These are phyloP conservation scores for Phymastichus coffea DNA, from an alignment of 1,140 invertebrate species.

Conservation along the genomic window DNA sequence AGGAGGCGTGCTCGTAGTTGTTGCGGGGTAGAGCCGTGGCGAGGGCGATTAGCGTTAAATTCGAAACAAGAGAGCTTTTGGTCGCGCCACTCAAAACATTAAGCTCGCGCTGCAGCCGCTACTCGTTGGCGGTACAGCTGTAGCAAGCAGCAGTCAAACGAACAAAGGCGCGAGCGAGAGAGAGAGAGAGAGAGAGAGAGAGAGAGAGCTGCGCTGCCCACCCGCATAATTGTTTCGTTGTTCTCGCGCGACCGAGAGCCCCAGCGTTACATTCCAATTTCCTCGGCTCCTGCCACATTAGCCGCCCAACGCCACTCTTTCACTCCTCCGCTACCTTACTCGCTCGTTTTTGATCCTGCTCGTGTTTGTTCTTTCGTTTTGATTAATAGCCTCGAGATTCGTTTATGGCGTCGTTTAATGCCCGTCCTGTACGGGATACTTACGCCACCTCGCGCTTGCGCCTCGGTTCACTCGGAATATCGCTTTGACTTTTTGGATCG, in stretches of 20 bases:
- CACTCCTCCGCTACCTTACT: neutral
- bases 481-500: too few species aligned
- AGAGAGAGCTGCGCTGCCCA: neutral
- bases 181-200: too few species aligned
- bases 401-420: too few species aligned
- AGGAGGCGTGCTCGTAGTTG: too few species aligned
- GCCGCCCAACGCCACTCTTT: neutral
- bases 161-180: too few species aligned
- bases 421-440: too few species aligned
- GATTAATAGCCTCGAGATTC: neutral
- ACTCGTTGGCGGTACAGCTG: neutral
- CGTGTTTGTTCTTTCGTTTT: neutral
- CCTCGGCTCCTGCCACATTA: conserved; percentile 1
- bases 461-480: too few species aligned
- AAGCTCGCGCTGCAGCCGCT: neutral
- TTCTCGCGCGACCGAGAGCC: neutral
- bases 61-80: neutral
- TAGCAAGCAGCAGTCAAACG: too few species aligned
- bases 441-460: too few species aligned
- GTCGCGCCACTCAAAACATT: neutral
- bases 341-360: neutral
- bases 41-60: neutral
- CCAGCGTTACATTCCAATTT: conserved; percentile 12
- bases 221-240: conserved; percentile 16
- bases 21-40: too few species aligned